Evolutionary conservation across 1,140 invertebrate species (phyloP), one percentile per base, ranked within the genome.

Genomic region (Coenobita brevimanus): DNA sequence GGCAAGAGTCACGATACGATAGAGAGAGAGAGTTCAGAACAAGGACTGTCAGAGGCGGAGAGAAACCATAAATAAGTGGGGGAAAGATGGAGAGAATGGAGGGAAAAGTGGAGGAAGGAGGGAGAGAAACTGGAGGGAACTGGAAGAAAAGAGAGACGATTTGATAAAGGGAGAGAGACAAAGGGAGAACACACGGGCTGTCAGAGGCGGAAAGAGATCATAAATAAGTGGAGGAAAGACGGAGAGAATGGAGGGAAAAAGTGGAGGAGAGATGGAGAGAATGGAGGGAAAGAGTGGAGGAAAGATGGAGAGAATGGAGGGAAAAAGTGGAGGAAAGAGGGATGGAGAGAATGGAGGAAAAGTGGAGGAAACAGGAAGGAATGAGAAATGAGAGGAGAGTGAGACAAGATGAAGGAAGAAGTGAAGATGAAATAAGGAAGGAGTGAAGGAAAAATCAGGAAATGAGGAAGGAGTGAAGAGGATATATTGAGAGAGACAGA

Each of bases 1-100:
- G 95, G 94, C 3, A 88, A 89, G 76, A 90, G 89, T 76, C 86
- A 88, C 36, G 86, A 88, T 30, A 71, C 67, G 0, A 88, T 88
- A 46, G 86, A 88, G 43, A 27, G 64, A 1, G 43, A 24, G 27
- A 41, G 60, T 13, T 15, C 64, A 17, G 50, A 27, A 0, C 57
- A 54, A n/a, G 64, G 21, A 21, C 4, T 43, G 21, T 0, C 46
- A 24, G 30, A 21, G 24, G 4, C 46, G 24, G 30, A 21, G 24
- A 33, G 36, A 24, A 17, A 24, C 38, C 27, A 50, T 17, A 50
- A 50, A 17, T 50, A 60, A 24, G 21, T 38, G 24, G 13, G 71
- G 41, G 71, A 75, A 24, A 17, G 24, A 75, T 24, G 33, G 24
- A 33, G n/a, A 17, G n/a, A 60, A 17, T 60, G 17, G 13, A 17